These are phyloP conservation scores for Beaufortia kweichowensis DNA, from an alignment of 2,113 vertebrate species.

Conservation along the genomic window DNA sequence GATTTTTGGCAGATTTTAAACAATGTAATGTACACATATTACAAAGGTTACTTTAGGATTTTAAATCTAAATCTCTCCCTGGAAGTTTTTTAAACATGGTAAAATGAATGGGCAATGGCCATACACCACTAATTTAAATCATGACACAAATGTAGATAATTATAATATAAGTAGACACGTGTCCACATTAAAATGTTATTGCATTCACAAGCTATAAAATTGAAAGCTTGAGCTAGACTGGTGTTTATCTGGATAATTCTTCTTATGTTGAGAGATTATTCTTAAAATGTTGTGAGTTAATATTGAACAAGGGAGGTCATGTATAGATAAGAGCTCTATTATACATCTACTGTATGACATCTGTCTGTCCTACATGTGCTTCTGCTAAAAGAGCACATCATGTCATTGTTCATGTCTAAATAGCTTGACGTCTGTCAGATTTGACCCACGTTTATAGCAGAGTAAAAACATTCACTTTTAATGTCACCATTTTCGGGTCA, in stretches of 20 bases:
- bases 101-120: background rate
- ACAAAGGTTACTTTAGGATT: no score
- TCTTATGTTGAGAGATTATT: background rate
- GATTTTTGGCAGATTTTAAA: no score
- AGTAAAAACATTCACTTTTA: background rate
- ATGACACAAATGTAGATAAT: background rate
- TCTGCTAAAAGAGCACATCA: conserved; percentile 12
- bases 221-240: no score
- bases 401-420: conserved; percentile 1
- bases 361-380: conserved; percentile 2
- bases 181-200: background rate
- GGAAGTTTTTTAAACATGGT: no score
- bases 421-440: background rate
- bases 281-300: conserved; percentile 32
- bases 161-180: background rate
- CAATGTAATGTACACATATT: no score
- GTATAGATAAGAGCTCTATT: background rate
- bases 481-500: background rate
- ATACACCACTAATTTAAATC: background rate
- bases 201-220: background rate
- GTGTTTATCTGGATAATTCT: no score
- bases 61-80: no score
- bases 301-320: conserved; percentile 51
- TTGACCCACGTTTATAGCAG: background rate
- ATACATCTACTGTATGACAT: conserved; percentile 5